Evolutionary conservation across 2,797 vertebrate species (phyloP).

Genomic region (Intellagama lesueurii): DNA sequence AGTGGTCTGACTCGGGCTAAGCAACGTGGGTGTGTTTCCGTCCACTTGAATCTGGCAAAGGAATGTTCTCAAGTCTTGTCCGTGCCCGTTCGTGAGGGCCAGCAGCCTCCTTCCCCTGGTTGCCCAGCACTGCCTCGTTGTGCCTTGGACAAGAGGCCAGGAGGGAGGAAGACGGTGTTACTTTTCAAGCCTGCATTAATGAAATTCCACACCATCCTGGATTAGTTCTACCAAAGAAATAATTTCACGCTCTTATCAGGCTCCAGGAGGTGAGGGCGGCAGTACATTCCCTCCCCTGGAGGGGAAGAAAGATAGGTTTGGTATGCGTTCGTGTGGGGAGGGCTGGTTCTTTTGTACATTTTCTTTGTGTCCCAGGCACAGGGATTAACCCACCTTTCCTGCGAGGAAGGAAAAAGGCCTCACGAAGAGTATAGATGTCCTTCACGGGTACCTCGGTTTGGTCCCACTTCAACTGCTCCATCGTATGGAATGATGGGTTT

Average conservation of each 20-base stretch:
- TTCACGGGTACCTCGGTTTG: no score
- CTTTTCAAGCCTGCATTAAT: constrained; percentile 1
- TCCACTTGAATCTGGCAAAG: no score
- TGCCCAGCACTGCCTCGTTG: no score
- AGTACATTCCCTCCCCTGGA: not conserved
- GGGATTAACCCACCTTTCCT: not conserved
- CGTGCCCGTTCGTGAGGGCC: no score
- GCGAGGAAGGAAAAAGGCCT: no score
- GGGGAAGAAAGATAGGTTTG: not conserved
- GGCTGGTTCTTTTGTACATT: not conserved
- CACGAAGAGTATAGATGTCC: no score
- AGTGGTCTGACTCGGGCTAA: no score
- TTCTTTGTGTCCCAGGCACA: not conserved
- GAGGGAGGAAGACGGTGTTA: not conserved
- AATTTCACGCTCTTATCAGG: constrained; percentile 1
- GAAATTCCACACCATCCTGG: not conserved
- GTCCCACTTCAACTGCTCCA: no score
- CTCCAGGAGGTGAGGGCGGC: constrained; percentile 12
- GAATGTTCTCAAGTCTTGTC: no score
- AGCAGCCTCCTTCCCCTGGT: no score
- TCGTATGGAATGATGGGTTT: no score
- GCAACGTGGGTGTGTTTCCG: no score
- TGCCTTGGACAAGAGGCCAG: not conserved
- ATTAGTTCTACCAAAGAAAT: not conserved
- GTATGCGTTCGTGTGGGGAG: not conserved